Evolutionary conservation across 2,888 invertebrate genomes (phyloP), one percentile per base, ranked within the genome.

Genomic region (Chymomyza caudatula): DNA sequence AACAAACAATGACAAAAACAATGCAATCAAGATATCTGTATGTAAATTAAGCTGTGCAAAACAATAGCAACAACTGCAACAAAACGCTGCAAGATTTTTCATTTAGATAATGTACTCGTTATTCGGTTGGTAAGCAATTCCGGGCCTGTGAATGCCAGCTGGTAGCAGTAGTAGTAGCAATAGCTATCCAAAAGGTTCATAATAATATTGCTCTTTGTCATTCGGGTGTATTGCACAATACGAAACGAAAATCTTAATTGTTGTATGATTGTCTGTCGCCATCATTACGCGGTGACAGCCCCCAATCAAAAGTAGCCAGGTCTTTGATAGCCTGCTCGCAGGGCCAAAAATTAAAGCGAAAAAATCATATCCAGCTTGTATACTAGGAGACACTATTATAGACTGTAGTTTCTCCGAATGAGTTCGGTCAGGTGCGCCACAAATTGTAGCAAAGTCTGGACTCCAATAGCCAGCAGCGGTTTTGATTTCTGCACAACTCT

Each of bases 31-130:
- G 72, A 72, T 70, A 77, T 68, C 59, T 67, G 43, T 66, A 77
- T 70, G 75, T 61, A 70, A 70, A 79, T 72, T 49, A 47, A 23
- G 66, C 64, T 69, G 84, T 78, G 78, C 81, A 80, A 71, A 79
- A 60, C 67, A 51, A 17, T 22, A 44, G 44, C 44, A 47, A 47
- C 44, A 47, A 37, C 37, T 6, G 37, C 37, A 37, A 47, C 44
- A 47, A 47, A 17, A 47, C 29, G 29, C 11, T 37, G 29, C 29
- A 8, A 37, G 29, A 37, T 37, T 37, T 37, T 37, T 37, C 29
- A 37, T 37, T 37, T 37, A 37, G 29, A 37, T 37, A 11, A 37
- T 37, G 29, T 37, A 37, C 29, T 37, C 29, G 29, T 37, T 37
- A 37, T 37, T 37, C 29, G 29, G 29, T 37, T 37, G 29, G 29